These are phyloP conservation scores for Cuculus canorus DNA, from an alignment of 2,797 vertebrate genomes.

Conservation along the genomic window DNA sequence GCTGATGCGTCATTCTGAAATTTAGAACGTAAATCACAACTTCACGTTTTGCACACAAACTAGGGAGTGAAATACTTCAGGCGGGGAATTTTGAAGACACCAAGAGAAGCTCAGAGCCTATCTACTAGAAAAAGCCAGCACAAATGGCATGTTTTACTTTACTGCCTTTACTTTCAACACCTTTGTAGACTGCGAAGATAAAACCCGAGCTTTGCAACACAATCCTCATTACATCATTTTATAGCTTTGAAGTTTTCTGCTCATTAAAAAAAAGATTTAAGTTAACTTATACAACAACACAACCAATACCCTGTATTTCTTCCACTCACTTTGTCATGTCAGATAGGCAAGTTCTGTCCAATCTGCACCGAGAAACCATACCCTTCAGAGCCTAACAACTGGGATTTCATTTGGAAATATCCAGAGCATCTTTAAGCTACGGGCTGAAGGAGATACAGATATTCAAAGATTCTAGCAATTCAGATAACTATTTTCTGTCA, in stretches of 20 bases:
- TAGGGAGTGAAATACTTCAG: neutral
- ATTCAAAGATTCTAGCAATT: neutral
- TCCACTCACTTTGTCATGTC: neutral
- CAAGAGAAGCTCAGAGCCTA: neutral
- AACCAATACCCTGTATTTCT: neutral
- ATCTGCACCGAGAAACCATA: neutral
- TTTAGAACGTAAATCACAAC: neutral
- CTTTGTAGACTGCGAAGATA: neutral
- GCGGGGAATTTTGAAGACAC: neutral
- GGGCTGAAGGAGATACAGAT: neutral
- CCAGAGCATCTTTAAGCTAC: neutral
- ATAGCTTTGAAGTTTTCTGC: neutral
- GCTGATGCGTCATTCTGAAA: neutral
- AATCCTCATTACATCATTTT: neutral
- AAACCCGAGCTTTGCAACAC: conserved; percentile 18
- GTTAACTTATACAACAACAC: neutral
- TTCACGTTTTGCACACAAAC: neutral
- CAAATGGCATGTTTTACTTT: neutral
- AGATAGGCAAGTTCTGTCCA: neutral
- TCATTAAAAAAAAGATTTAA: neutral
- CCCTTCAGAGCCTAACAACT: neutral
- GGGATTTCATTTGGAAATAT: neutral
- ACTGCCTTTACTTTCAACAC: neutral
- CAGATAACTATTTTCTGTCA: neutral
- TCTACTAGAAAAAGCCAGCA: neutral